Conservation (phyloP, 2,797 vertebrate species). For the Pseudopleuronectes americanus region DNA sequence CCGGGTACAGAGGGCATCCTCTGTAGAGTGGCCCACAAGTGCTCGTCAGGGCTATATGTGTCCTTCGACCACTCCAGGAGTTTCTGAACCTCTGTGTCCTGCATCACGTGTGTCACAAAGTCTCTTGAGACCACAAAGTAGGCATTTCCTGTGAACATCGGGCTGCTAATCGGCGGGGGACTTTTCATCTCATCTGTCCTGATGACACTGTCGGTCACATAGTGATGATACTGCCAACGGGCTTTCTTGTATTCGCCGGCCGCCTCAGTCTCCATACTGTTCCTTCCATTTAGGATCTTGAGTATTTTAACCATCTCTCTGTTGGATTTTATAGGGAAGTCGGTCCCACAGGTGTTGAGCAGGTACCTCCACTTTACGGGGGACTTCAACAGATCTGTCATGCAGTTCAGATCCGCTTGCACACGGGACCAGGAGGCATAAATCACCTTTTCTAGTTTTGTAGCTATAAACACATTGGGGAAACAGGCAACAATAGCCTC, state of each 20-base stretch:
- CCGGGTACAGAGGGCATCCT: constrained; percentile 88
- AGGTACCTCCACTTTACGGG: constrained; percentile 87
- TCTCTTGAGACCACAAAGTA: constrained; percentile 87
- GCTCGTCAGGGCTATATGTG: constrained; percentile 93
- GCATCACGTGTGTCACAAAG: constrained; percentile 86
- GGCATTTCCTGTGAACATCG: constrained; percentile 90
- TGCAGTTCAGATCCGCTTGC: constrained; percentile 91
- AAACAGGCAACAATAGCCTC: constrained; percentile 84
- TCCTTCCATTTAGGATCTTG: constrained; percentile 83
- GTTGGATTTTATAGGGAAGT: constrained; percentile 91
- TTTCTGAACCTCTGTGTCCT: constrained; percentile 61
- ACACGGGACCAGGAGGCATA: constrained; percentile 90
- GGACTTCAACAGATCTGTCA: constrained; percentile 84
- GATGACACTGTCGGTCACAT: constrained; percentile 55
- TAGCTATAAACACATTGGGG: constrained; percentile 87
- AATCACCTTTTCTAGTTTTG: constrained; percentile 80
- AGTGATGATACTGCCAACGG: constrained; percentile 84
- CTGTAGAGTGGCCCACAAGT: constrained; percentile 91
- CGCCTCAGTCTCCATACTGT: constrained; percentile 87
- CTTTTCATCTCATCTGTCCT: constrained; percentile 68
- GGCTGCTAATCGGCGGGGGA: constrained; percentile 80
- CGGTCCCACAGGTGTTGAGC: constrained; percentile 89
- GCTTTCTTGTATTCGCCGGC: constrained; percentile 65
- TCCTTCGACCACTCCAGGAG: constrained; percentile 91
- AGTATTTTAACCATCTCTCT: constrained; percentile 84